phyloP scores from a whole-genome alignment of 2,113 vertebrate genomes.

The Tauraco erythrolophus region DNA sequence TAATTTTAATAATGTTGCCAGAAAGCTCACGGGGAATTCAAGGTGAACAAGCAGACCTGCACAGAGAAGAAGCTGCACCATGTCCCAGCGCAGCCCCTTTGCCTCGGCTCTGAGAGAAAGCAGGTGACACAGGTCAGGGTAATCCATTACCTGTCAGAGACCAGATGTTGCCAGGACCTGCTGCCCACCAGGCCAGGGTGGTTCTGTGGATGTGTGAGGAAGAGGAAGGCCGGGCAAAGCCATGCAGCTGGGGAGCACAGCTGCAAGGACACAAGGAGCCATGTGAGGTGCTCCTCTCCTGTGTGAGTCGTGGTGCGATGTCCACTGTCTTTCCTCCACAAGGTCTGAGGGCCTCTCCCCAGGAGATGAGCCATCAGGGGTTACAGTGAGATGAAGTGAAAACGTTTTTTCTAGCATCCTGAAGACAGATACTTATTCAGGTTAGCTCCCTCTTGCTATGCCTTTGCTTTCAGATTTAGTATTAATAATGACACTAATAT shows the following conservation, averaged over 20 bases:
- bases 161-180: background rate
- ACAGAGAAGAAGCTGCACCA: background rate
- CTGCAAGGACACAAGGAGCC: background rate
- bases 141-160: background rate
- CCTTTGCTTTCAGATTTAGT: background rate
- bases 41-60: background rate
- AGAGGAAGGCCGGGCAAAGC: background rate
- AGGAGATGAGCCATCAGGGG: background rate
- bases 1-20: background rate
- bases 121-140: background rate
- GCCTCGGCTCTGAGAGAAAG: background rate
- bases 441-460: background rate
- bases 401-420: background rate
- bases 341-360: background rate
- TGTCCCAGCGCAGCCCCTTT: background rate
- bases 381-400: background rate
- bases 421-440: background rate
- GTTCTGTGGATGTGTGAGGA: background rate
- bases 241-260: background rate
- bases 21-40: background rate
- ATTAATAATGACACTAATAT: background rate
- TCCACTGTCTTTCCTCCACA: background rate
- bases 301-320: fast-evolving
- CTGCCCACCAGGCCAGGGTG: background rate
- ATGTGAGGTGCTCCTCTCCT: background rate